Evolutionary conservation across 2,888 invertebrate species (phyloP), one percentile per base, ranked within the genome.

Genomic region (Toxonevra muliebris): DNA sequence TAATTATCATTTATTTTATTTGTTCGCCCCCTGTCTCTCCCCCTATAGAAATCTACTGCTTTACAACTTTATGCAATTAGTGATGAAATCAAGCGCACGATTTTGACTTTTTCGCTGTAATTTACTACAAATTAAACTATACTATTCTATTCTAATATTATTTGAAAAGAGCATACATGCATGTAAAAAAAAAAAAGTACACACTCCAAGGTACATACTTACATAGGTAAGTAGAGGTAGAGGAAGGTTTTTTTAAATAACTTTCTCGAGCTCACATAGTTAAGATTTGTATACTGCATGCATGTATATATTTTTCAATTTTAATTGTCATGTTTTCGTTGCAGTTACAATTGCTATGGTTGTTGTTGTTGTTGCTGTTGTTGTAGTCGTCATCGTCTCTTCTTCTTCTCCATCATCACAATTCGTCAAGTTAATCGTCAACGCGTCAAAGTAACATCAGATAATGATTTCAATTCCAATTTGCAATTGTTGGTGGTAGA

Each of bases 361-460:
- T 30, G 30, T 30, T 30, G 30, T 30, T 30, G 30, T 30, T 30
- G n/a, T n/a, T n/a, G n/a, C n/a, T n/a, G n/a, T n/a, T n/a, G 50
- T 42, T 20, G 42, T 13, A 15, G 48, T 57, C 40, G 48, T 57
- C 48, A 20, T 54, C 52, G n/a, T 58, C 66, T 70, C 70, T 67
- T 58, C 71, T 66, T 68, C 66, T 61, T 69, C 69, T 52, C 65
- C 58, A 65, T 68, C 68, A 68, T 65, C 65, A 64, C 70, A 75
- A 75, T 75, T 75, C 75, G 75, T 75, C 75, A 75, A 75, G 75
- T 75, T 74, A 75, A 75, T 75, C 74, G 75, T 74, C 75, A 74
- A 73, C 71, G 75, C 75, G 75, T 75, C 75, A 75, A 69, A 72
- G 70, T 71, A 71, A 71, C 73, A 74, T 75, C 75, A 72, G 75